Evolutionary conservation across 1,140 invertebrate species (phyloP), one percentile per base, ranked within the genome.

Genomic region (Eueides isabella): DNA sequence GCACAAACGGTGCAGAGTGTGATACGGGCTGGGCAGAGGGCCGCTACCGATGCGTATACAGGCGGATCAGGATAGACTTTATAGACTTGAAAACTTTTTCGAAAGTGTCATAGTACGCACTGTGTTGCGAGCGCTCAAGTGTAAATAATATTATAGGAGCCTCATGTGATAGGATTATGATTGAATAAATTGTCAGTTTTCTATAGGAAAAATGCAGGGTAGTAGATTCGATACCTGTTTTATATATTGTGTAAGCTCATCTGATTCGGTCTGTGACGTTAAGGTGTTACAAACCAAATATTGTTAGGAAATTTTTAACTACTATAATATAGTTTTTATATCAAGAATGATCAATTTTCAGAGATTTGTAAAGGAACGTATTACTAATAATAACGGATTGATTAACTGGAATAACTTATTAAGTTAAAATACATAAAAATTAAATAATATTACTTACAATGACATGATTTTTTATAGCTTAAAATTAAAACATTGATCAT

Each of bases 1-100:
- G 91, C 93, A 12, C 88, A 93, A 75, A 94, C 93, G 6, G 91
- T 94, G 19, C 93, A 94, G 79, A 94, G 82, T 74, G 93, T 94
- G 28, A 90, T 94, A 55, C 80, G 89, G 62, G 88, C 91, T 7
- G 93, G 93, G 2, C 87, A 89, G 79, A 78, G 85, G 63, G 92
- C 83, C 0, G 92, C 93, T 1, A 84, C 87, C 0, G 91, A 94
- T 65, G 87, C 86, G 11, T 93, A 93, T 76, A 83, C 85, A 2
- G 89, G 82, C 38, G 93, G 93, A 1, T 94, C 92, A n/a, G 92
- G 87, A 55, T 81, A 79, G 2, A 81, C 62, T n/a, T 71, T 66
- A 80, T 75, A 82, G 83, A 90, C 87, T 87, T 66, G 48, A 55
- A 68, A 90, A 88, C 89, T 92, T 91, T 92, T 91, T 74, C 87